phyloP scores from a whole-genome alignment of 2,113 vertebrate genomes.

The Lasiurus cinereus region DNA sequence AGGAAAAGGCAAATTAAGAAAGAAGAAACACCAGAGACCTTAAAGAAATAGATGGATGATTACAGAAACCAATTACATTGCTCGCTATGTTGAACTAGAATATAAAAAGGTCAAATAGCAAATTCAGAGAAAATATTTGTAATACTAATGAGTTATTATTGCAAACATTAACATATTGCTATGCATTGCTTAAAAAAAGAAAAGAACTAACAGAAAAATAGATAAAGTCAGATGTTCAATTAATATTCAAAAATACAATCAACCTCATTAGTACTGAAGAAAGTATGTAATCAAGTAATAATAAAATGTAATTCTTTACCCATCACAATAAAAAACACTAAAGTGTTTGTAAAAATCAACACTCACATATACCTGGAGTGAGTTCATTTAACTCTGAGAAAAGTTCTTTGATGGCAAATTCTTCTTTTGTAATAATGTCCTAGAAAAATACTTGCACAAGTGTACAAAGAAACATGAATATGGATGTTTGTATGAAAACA shows the following conservation, averaged over 20 bases:
- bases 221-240: not conserved
- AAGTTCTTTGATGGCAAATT: not conserved
- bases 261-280: not conserved
- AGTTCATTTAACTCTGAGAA: not conserved
- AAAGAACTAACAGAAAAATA: not conserved
- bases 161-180: not conserved
- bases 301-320: not conserved
- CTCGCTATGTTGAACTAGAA: not conserved
- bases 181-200: not conserved
- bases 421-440: not conserved
- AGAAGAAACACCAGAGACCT: not conserved
- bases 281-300: not conserved
- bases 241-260: conserved; percentile 25
- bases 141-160: not conserved
- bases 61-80: not conserved
- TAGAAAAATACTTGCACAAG: not conserved
- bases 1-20: not conserved
- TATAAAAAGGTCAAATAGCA: not conserved
- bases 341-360: not conserved
- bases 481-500: not conserved
- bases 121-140: conserved; percentile 28
- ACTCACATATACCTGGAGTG: not conserved
- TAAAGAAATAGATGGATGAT: not conserved
- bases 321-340: not conserved
- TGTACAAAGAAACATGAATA: not conserved